A percentile compares a stretch with the other conserved stretches of the same genome.
phyloP scores from a whole-genome alignment of 2,797 vertebrate species.

The Thalassophryne amazonica region DNA sequence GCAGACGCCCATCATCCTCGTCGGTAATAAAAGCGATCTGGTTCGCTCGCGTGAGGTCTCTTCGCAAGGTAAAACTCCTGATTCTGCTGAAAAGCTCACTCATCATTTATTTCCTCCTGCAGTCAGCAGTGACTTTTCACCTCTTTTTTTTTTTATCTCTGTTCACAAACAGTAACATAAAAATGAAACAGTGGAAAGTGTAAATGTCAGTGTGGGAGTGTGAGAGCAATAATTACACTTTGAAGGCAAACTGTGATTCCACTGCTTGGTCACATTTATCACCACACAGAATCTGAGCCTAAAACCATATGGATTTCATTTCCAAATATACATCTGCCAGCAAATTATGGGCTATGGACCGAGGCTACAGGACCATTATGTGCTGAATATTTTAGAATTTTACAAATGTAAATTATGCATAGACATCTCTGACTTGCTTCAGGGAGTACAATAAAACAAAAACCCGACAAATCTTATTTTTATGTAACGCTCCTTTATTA shows the following conservation, averaged over 20 bases:
- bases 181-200: conserved; percentile 36
- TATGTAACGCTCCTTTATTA: too few relatives aligned
- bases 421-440: too few relatives aligned
- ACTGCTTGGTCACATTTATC: conserved; percentile 13
- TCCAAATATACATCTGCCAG: too few relatives aligned
- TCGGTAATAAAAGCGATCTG: conserved; percentile 88
- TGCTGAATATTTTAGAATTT: too few relatives aligned
- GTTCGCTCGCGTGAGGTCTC: conserved; percentile 85
- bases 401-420: too few relatives aligned
- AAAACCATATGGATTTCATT: too few relatives aligned
- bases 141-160: conserved; percentile 20
- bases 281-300: not conserved
- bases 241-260: conserved; percentile 16
- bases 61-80: conserved; percentile 83
- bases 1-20: conserved; percentile 85
- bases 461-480: too few relatives aligned
- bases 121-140: not conserved
- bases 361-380: too few relatives aligned
- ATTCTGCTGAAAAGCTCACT: not conserved
- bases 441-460: too few relatives aligned
- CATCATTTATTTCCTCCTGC: not conserved
- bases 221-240: conserved; percentile 28
- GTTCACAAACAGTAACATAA: conserved; percentile 35
- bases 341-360: too few relatives aligned
- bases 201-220: conserved; percentile 54